Conservation (phyloP, 2,797 vertebrate genomes). For the Spondyliosoma cantharus region DNA sequence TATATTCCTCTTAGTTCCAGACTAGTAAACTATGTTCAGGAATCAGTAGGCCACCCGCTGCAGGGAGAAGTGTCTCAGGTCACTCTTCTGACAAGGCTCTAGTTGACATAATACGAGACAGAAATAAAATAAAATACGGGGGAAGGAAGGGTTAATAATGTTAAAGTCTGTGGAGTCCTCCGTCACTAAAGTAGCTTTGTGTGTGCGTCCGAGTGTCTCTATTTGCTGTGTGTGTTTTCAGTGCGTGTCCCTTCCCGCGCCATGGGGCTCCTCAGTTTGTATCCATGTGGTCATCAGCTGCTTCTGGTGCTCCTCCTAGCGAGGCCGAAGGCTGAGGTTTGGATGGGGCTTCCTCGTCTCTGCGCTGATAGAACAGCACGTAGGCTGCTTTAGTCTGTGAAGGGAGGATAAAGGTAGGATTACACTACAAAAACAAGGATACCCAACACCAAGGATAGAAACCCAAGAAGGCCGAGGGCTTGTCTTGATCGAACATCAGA, state of each 20-base stretch:
- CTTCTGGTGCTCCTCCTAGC: slow-evolving; percentile 79
- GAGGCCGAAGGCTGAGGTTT: slow-evolving; percentile 82
- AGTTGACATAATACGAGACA: slow-evolving; percentile 74
- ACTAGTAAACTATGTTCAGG: slow-evolving; percentile 68
- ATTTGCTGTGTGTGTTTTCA: slow-evolving; percentile 74
- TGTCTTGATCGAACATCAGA: slow-evolving; percentile 7
- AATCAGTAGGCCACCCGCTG: slow-evolving; percentile 72
- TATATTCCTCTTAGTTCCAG: slow-evolving; percentile 63
- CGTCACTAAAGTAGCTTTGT: slow-evolving; percentile 77
- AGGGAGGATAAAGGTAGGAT: slow-evolving; percentile 46
- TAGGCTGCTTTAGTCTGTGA: slow-evolving; percentile 95
- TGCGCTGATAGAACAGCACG: slow-evolving; percentile 94
- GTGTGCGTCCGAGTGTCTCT: slow-evolving; percentile 76
- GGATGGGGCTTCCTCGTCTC: slow-evolving; percentile 78
- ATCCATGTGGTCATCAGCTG: slow-evolving; percentile 86
- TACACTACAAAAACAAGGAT: slow-evolving; percentile 43
- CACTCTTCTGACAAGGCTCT: slow-evolving; percentile 75
- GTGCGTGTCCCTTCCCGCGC: slow-evolving; percentile 65
- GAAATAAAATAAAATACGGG: slow-evolving; percentile 69
- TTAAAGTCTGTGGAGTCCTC: slow-evolving; percentile 71
- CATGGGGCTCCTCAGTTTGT: slow-evolving; percentile 83
- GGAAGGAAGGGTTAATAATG: slow-evolving; percentile 68
- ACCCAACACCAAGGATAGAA: slow-evolving; percentile 51
- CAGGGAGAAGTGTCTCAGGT: slow-evolving; percentile 75
- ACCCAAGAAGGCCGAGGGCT: slow-evolving; percentile 3